These are phyloP conservation scores for Spisula solida DNA, from an alignment of 2,888 invertebrate species.

Conservation along the genomic window DNA sequence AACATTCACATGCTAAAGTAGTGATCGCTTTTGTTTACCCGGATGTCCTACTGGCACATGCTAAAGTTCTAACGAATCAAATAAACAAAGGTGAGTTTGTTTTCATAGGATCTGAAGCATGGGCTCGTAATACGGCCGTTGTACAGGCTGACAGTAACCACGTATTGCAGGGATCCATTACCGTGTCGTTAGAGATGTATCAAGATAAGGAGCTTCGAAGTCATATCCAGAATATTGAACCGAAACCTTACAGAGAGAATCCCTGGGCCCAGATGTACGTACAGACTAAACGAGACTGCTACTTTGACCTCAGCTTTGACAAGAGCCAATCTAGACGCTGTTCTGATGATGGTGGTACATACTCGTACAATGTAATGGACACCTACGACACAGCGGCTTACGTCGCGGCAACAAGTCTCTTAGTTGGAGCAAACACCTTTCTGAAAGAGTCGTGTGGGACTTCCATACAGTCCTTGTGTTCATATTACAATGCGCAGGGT, in stretches of 20 bases:
- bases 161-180: constrained; percentile 56
- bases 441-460: constrained; percentile 39
- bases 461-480: constrained; percentile 39
- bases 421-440: constrained; percentile 46
- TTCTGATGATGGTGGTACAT: neutral
- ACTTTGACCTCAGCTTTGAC: constrained; percentile 56
- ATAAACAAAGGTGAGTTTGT: constrained; percentile 65
- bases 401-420: constrained; percentile 45
- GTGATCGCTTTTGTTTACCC: constrained; percentile 65
- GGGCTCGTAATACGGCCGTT: constrained; percentile 53
- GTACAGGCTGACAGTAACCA: constrained; percentile 37
- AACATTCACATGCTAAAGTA: constrained; percentile 62
- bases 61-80: constrained; percentile 34
- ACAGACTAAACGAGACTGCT: constrained; percentile 55
- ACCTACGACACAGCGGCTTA: constrained; percentile 52
- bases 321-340: constrained; percentile 43
- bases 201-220: constrained; percentile 36
- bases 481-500: constrained; percentile 48
- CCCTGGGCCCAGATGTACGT: constrained; percentile 56
- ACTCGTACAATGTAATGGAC: constrained; percentile 25
- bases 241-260: constrained; percentile 37
- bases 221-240: constrained; percentile 38
- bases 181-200: constrained; percentile 58
- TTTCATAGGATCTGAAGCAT: constrained; percentile 73
- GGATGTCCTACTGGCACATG: constrained; percentile 37